phyloP scores from a whole-genome alignment of 2,113 vertebrate genomes.

The Phalacrocorax pelagicus region DNA sequence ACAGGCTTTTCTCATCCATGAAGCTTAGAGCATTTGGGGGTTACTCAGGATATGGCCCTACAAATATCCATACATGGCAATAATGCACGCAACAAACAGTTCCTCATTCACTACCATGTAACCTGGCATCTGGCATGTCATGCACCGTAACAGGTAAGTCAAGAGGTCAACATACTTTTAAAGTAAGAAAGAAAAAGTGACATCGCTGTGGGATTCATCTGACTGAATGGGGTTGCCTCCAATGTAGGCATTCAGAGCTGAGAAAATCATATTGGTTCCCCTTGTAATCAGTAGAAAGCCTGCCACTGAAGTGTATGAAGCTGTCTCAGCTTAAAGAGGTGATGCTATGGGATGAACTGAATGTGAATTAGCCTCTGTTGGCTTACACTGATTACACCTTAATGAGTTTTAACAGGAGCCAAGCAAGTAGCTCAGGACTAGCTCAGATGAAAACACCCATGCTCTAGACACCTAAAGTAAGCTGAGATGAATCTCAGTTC shows the following conservation, averaged over 20 bases:
- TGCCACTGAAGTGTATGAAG: not conserved
- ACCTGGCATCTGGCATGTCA: fast-evolving
- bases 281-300: not conserved
- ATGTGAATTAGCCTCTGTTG: not conserved
- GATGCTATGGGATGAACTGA: not conserved
- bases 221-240: not conserved
- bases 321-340: not conserved
- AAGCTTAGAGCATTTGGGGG: not conserved
- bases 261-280: not conserved
- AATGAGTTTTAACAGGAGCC: not conserved
- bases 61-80: not conserved
- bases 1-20: not conserved
- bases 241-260: not conserved
- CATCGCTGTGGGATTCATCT: not conserved
- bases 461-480: not conserved
- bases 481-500: not conserved
- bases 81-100: fast-evolving
- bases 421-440: not conserved
- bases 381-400: not conserved
- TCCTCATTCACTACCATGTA: not conserved
- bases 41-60: not conserved
- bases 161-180: not conserved
- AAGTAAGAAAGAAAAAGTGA: not conserved
- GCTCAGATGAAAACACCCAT: not conserved
- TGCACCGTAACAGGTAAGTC: not conserved